A percentile compares a stretch with the other conserved stretches of the same genome.
Evolutionary conservation across 1,140 invertebrate species (phyloP).

Genomic region (Caenorhabditis remanei): DNA sequence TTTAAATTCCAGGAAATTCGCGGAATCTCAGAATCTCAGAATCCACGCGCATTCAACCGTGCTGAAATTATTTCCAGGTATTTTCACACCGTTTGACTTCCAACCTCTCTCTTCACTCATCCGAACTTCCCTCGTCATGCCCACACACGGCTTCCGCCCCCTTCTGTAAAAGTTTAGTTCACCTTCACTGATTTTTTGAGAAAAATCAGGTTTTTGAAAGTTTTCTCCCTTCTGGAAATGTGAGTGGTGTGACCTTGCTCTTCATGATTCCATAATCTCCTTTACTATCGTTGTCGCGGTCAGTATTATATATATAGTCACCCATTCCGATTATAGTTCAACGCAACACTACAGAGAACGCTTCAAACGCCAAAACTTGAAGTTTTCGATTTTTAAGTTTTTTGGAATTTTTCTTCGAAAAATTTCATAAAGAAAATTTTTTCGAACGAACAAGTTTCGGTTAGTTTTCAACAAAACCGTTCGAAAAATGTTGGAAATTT

Average conservation of each 20-base stretch:
- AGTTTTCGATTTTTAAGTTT: too few relatives aligned
- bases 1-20: too few relatives aligned
- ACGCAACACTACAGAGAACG: neutral
- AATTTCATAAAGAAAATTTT: too few relatives aligned
- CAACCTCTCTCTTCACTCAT: neutral
- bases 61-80: slow-evolving; percentile 32
- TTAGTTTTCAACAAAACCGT: too few relatives aligned
- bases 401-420: too few relatives aligned
- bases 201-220: neutral
- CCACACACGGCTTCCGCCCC: neutral
- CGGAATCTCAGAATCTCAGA: too few relatives aligned
- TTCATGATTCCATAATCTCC: slow-evolving; percentile 1
- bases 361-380: too few relatives aligned
- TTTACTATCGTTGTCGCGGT: neutral
- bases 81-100: slow-evolving; percentile 19
- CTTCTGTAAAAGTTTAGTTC: neutral
- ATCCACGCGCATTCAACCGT: too few relatives aligned
- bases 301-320: neutral
- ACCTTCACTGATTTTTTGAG: neutral
- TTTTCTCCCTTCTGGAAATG: neutral
- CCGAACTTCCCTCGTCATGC: slow-evolving; percentile 7
- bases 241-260: neutral
- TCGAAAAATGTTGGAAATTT: too few relatives aligned
- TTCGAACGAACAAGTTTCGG: too few relatives aligned
- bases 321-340: slow-evolving; percentile 34